Conservation (phyloP, 2,888 invertebrate species). For the Odontocolon sp. region DNA sequence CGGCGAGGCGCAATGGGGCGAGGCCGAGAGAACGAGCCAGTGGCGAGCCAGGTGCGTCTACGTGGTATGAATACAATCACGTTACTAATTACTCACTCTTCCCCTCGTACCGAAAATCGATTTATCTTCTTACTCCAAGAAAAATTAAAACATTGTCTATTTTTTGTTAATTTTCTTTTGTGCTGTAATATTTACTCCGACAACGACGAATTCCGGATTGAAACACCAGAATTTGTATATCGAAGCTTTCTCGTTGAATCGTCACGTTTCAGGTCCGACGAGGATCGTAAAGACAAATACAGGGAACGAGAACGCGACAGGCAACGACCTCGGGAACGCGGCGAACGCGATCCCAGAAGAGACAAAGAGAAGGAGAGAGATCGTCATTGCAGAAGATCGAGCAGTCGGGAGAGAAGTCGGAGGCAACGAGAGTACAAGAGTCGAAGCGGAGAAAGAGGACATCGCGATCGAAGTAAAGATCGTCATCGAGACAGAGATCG, state of each 20-base stretch:
- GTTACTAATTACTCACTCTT: constrained; percentile 68
- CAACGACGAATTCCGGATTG: constrained; percentile 1
- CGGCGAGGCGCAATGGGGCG: constrained; percentile 80
- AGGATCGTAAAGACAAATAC: constrained; percentile 76
- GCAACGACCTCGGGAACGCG: constrained; percentile 68
- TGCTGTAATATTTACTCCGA: not conserved
- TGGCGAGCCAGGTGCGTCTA: constrained; percentile 81
- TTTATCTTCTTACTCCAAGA: too few relatives aligned
- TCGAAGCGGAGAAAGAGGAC: constrained; percentile 77
- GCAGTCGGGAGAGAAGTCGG: constrained; percentile 75
- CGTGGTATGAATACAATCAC: constrained; percentile 79
- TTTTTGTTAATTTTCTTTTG: not conserved
- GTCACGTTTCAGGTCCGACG: constrained; percentile 78
- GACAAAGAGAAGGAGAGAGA: constrained; percentile 74
- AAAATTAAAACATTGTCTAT: too few relatives aligned
- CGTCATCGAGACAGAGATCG: constrained; percentile 77
- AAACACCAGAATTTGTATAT: constrained; percentile 53
- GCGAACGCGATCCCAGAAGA: constrained; percentile 67
- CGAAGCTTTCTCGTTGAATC: constrained; percentile 60
- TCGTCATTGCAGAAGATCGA: constrained; percentile 70
- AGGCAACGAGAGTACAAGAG: constrained; percentile 78
- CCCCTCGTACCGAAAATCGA: too few relatives aligned
- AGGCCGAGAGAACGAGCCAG: constrained; percentile 79
- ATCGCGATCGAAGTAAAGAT: constrained; percentile 75
- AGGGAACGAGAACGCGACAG: constrained; percentile 74